Base-by-base conservation (phyloP, 2,113 vertebrate genomes). In the Bos indicus region DNA sequence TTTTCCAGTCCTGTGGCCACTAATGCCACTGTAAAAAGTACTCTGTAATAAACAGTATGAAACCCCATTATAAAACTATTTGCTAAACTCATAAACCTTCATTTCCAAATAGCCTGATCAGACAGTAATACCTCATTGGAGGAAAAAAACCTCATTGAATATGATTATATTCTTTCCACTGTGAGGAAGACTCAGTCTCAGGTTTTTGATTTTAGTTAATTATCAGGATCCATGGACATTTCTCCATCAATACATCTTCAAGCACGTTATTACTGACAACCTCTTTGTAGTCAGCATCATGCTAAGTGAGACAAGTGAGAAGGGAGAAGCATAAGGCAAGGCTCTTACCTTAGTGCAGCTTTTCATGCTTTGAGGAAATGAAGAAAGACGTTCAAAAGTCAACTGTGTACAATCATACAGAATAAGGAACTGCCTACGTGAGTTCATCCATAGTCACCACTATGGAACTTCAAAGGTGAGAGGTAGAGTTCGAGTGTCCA, bases 31-130 rank as follows among this genome's bases (percentile, higher is more conserved):
- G 7, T 64, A 60, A 89, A 71, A 94, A 92, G 16, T 59, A 51
- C 16, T 82, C 52, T 86, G 15, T 51, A 84, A 85, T 77, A 43
- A 94, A 71, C 82, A 54, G 25, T 40, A 43, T 59, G 54, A 92
- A 82, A 9, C 40, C 59, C 62, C 25, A 82, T 94, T 85, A 67
- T 57, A 83, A 81, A 91, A 60, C 46, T n/a, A 36, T 80, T 95
- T 94, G 6, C 90, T 91, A 77, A 94, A 46, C 25, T 28, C 48
- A 64, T 77, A 91, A 43, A 77, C 23, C 46, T 77, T 84, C 36
- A 25, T 87, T 84, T 96, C 57, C 28, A 80, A 95, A 52, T 51
- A 80, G 6, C 14, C 8, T 80, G 33, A 74, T 74, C 28, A 54
- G 30, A 46, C 15, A 51, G 7, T 59, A 77, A 48, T 54, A 36